Base-by-base conservation (phyloP, 2,797 vertebrate species). In the Craterocephalus amniculus region DNA sequence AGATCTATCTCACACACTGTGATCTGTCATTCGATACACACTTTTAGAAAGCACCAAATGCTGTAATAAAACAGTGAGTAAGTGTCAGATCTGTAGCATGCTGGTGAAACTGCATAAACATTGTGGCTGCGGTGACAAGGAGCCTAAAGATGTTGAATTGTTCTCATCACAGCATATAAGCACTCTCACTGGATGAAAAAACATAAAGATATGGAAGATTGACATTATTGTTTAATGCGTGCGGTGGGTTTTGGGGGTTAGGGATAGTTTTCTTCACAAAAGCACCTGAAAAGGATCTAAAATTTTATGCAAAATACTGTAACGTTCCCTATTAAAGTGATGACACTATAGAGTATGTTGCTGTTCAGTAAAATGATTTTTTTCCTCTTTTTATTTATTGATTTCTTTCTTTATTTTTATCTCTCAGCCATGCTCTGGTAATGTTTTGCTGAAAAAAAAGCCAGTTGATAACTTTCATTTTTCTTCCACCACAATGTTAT, bases 1-100 rank as follows among this genome's bases (percentile, higher is more conserved):
- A 89, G 63, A 87, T 91, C 83, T 70, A 86, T 80, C 84, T 84
- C 68, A 80, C 84, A 80, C 77, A 67, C 63, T 55, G 67, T 71
- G 75, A 65, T 84, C 72, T 70, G 75, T 83, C 77, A 72, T 82
- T 84, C 32, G 48, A 71, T 76, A 78, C 78, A 69, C 32, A 60
- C 22, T 72, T 80, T 14, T 43, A 86, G 75, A 85, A 87, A 71
- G 70, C 69, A 74, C 66, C 73, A 78, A 88, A 82, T 68, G 78
- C 75, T 58, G 83, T 83, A 80, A 76, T 80, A 87, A 85, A 87
- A 54, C 76, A 71, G 67, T 35, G 71, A 86, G 66, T 58, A 57
- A 87, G 60, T 60, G 74, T 73, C 54, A 51, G 43, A 63, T 79
- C 86, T 78, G 81, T 54, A 55, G 78, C 70, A 62, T 45, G 67